These are phyloP conservation scores for Paramormyrops kingsleyae DNA, from an alignment of 2,113 vertebrate species.

Conservation along the genomic window DNA sequence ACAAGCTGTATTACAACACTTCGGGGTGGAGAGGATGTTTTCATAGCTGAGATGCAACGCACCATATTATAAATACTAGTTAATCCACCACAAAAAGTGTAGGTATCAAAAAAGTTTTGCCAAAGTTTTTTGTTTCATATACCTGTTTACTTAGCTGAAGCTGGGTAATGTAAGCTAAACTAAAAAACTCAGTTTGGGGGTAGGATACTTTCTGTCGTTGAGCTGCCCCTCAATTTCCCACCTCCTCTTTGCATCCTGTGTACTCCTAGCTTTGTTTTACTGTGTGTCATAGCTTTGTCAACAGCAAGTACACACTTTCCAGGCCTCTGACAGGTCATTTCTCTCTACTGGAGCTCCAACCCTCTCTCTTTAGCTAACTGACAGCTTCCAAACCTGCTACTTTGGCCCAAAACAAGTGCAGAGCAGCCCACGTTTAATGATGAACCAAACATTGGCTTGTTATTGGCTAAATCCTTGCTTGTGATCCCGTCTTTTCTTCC, in stretches of 20 bases:
- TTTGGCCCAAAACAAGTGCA: background rate
- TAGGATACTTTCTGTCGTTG: background rate
- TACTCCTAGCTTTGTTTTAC: background rate
- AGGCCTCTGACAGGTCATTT: slow-evolving; percentile 7
- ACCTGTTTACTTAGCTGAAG: background rate
- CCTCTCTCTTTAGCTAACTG: background rate
- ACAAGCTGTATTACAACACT: slow-evolving; percentile 1
- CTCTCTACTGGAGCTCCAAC: background rate
- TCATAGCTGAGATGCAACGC: background rate
- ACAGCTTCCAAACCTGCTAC: background rate
- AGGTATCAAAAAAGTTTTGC: background rate
- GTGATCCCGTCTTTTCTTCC: background rate
- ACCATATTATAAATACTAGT: background rate
- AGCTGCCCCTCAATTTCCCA: background rate
- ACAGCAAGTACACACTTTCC: background rate
- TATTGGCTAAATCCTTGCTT: background rate
- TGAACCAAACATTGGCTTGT: background rate
- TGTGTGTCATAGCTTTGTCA: slow-evolving; percentile 1
- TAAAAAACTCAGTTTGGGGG: background rate
- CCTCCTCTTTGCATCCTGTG: background rate
- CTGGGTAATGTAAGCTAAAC: background rate
- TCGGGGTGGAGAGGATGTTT: slow-evolving; percentile 5
- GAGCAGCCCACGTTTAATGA: background rate
- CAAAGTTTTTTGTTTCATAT: background rate
- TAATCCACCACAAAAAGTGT: background rate